Percentiles rank a stretch among this genome's conserved stretches.
Conservation (phyloP, 1,140 invertebrate genomes). For the Homarus americanus region DNA sequence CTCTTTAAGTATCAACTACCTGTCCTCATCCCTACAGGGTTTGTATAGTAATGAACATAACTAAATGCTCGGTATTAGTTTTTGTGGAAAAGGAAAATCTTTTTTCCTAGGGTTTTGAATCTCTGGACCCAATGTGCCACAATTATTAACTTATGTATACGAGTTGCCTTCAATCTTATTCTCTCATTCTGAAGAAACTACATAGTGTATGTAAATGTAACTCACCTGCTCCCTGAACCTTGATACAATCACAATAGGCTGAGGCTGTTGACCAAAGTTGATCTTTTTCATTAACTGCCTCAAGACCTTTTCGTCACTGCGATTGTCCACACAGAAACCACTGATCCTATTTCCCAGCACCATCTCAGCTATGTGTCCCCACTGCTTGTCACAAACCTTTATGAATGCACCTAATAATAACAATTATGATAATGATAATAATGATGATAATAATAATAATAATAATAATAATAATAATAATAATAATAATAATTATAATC, state of each 20-base stretch:
- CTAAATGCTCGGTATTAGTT: too few species aligned
- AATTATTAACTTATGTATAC: neutral
- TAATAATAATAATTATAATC: too few species aligned
- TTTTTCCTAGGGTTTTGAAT: neutral
- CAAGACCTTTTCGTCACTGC: slow-evolving; percentile 65
- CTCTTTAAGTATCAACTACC: too few species aligned
- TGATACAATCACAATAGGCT: slow-evolving; percentile 42
- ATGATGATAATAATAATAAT: too few species aligned
- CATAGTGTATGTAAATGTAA: neutral
- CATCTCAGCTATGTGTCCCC: slow-evolving; percentile 70
- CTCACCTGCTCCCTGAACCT: slow-evolving; percentile 55
- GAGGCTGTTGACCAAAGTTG: neutral
- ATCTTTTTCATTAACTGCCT: slow-evolving; percentile 32
- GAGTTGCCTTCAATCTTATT: neutral
- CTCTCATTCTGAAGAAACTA: neutral
- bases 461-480: too few species aligned
- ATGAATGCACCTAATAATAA: neutral
- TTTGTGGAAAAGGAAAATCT: too few species aligned
- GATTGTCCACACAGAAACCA: slow-evolving; percentile 67
- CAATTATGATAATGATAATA: too few species aligned
- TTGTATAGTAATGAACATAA: too few species aligned
- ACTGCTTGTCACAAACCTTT: slow-evolving; percentile 74
- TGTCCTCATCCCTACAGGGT: too few species aligned
- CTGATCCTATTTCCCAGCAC: slow-evolving; percentile 52
- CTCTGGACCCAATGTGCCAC: neutral